A percentile compares a stretch with the other conserved stretches of the same genome.
Evolutionary conservation across 2,888 invertebrate species (phyloP).

Genomic region (Synanthedon formicaeformis): DNA sequence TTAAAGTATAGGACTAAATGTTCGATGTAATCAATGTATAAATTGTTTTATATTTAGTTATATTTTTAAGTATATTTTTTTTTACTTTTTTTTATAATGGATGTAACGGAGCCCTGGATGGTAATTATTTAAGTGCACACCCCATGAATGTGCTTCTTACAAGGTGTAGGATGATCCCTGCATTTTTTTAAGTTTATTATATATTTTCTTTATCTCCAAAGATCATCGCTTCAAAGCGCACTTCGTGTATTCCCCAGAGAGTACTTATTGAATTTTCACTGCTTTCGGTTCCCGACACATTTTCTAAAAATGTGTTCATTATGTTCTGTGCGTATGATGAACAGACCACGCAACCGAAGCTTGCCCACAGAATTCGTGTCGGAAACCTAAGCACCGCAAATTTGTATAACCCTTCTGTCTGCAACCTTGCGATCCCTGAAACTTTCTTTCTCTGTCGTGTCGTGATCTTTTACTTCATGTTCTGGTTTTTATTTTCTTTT

Average conservation of each 20-base stretch:
- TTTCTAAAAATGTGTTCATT: conserved; percentile 4
- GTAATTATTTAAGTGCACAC: conserved; percentile 57
- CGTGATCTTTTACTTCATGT: conserved; percentile 60
- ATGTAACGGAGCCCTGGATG: conserved; percentile 58
- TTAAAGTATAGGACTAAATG: conserved; percentile 27
- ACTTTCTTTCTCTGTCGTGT: conserved; percentile 23
- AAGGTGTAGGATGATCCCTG: conserved; percentile 54
- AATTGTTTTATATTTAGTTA: conserved; percentile 19
- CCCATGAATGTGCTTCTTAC: conserved; percentile 67
- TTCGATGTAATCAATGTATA: conserved; percentile 31
- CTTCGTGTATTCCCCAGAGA: conserved; percentile 47
- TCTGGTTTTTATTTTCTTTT: conserved; percentile 74
- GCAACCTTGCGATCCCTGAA: background rate
- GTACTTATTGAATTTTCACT: conserved; percentile 41
- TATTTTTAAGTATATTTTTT: conserved; percentile 13
- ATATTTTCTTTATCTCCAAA: conserved; percentile 46
- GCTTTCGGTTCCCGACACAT: conserved; percentile 36
- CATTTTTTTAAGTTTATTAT: conserved; percentile 26
- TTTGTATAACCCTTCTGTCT: conserved; percentile 8
- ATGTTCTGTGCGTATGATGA: too few species aligned
- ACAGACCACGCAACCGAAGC: too few species aligned
- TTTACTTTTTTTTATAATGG: background rate
- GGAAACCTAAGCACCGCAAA: conserved; percentile 17
- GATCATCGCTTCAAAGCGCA: conserved; percentile 60
- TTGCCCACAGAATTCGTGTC: background rate